Conservation (phyloP, 2,113 vertebrate species). For the Pycnonotus jocosus region DNA sequence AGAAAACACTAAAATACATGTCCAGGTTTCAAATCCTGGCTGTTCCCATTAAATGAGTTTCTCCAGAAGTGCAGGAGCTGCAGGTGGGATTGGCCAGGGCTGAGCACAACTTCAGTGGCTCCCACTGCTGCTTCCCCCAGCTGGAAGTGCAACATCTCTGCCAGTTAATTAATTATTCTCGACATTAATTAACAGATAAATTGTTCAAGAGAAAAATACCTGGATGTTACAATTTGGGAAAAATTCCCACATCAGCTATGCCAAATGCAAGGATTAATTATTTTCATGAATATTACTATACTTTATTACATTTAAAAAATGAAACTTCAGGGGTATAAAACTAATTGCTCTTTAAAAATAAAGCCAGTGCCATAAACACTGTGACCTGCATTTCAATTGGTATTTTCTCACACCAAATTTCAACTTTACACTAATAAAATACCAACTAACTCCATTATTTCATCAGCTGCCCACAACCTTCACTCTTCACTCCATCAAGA, state of each 20-base stretch:
- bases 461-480: neutral
- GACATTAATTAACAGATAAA: neutral
- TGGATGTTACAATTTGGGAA: neutral
- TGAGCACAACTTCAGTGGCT: neutral
- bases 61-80: neutral
- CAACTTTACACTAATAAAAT: neutral
- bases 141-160: neutral
- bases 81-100: neutral
- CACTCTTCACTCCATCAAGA: neutral
- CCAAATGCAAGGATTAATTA: neutral
- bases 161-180: conserved; percentile 38
- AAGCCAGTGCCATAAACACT: neutral
- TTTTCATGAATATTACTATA: neutral
- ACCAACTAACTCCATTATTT: neutral
- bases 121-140: neutral
- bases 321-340: neutral
- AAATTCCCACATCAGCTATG: neutral
- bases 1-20: neutral
- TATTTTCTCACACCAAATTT: neutral
- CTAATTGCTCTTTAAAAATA: neutral
- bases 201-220: neutral
- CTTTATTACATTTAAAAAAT: neutral
- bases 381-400: neutral
- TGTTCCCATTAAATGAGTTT: neutral
- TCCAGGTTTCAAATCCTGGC: neutral